Base-by-base conservation (phyloP, 2,113 vertebrate genomes). In the Chlorodrepanis virens region DNA sequence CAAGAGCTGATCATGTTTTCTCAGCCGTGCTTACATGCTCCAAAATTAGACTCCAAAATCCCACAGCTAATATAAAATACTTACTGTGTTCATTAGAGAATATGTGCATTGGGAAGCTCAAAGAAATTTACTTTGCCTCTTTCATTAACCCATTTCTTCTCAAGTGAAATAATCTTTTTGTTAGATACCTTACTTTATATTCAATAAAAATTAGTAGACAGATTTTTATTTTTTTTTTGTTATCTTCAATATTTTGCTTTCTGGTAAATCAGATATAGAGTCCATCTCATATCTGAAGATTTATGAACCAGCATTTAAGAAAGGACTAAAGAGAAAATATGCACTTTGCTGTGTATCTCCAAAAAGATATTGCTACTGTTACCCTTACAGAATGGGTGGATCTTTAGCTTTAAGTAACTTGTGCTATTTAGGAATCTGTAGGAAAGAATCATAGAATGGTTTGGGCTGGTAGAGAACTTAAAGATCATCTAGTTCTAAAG, bases 41-140 rank as follows among this genome's bases (percentile, higher is more conserved):
- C 74, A 78, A 87, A 69, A 87, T 54, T 72, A 76, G 39, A 56
- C 49, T 83, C n/a, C 25, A 31, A 94, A 94, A 79, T 75, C 44
- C 35, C 40, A 21, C 47, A 63, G 20, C 45, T 75, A 67, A 50
- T 54, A 67, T 68, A 70, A 19, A 71, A 42, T 12, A 31, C 19
- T 42, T 53, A 17, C 28, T 29, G 20, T 33, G 28, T 29, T 92
- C 42, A 7, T 90, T 63, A 75, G n/a, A 83, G 12, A 70, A 40
- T 40, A 25, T 3, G 19, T 37, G 47, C 7, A 8, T 52, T 47
- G 24, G 53, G 49, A 63, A 76, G 88, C 20, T 5, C 39, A 29
- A 59, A 71, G 44, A 23, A 63, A 50, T 86, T 88, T 90, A n/a
- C 37, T 70, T 78, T 54, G 10, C 49, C 5, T 69, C 64, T 59